Percentiles rank a stretch among this genome's conserved stretches.
Conservation (phyloP, 2,888 invertebrate species). For the Cheilosia grossa region DNA sequence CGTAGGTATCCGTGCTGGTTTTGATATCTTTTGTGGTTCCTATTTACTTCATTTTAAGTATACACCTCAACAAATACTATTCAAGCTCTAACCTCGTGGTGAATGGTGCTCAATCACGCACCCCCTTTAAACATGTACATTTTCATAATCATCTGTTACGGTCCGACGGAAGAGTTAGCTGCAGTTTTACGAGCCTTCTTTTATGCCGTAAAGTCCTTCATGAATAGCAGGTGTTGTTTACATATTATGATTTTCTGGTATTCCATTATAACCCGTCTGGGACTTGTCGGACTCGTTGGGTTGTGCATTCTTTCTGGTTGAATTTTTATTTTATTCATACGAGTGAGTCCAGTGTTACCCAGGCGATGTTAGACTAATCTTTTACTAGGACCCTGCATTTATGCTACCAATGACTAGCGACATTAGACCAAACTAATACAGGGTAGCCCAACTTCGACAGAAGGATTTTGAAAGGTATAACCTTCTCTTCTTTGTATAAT, state of each 20-base stretch:
- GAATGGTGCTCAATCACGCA: slow-evolving; percentile 69
- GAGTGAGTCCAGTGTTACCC: too few relatives aligned
- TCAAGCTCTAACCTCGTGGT: slow-evolving; percentile 47
- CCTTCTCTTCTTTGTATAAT: too few relatives aligned
- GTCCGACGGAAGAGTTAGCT: slow-evolving; percentile 17
- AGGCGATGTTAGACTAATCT: too few relatives aligned
- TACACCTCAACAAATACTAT: slow-evolving; percentile 39
- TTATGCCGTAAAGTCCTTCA: neutral
- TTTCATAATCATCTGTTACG: slow-evolving; percentile 55
- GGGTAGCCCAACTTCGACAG: too few relatives aligned
- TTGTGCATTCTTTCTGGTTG: too few relatives aligned
- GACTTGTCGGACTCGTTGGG: neutral
- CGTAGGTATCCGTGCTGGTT: slow-evolving; percentile 4
- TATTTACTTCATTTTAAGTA: slow-evolving; percentile 24
- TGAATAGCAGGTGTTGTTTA: neutral
- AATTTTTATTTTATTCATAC: too few relatives aligned
- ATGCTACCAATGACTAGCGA: too few relatives aligned
- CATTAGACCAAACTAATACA: too few relatives aligned
- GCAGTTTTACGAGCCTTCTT: slow-evolving; percentile 9
- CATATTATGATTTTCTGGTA: neutral
- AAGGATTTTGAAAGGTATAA: too few relatives aligned
- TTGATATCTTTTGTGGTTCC: neutral
- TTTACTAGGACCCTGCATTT: too few relatives aligned
- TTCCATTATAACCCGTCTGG: neutral
- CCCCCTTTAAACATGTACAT: slow-evolving; percentile 34